Base-by-base conservation (phyloP, 2,888 invertebrate genomes). In the Parascotia fuliginaria region DNA sequence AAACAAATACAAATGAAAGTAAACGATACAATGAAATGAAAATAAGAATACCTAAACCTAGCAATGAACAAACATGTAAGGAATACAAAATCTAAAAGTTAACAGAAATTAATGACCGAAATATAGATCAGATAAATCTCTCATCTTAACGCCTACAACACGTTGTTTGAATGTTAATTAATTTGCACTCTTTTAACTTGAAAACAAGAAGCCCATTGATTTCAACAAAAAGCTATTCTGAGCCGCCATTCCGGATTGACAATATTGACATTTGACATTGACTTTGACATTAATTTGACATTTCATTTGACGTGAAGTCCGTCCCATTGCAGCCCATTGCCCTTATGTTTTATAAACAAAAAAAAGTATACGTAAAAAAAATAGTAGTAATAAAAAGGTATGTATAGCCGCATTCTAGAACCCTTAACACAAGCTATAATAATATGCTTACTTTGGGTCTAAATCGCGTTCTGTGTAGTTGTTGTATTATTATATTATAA, bases 81-180 rank as follows among this genome's bases (percentile, higher is more conserved):
- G 46, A 32, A 47, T 7, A 7, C 3, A 24, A 24, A 24, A 7
- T 1, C 1, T 7, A 24, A 7, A 42, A 60, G 31, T 12, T 42
- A 45, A 53, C 42, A 52, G 41, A 45, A 65, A 64, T 68, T 81
- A 81, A 85, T 85, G 88, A 89, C 89, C 88, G 74, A 84, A 80
- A 71, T 54, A 47, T 51, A 47, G 55, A 68, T 73, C 72, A 60
- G 61, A 46, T 45, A 57, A 57, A 60, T 72, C 65, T 69, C 63
- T 77, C 85, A 84, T 84, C 28, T 43, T 52, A 44, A 50, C 40
- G 44, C 42, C 59, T 54, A 55, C 19, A 48, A 41, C 44, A 44
- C 14, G 22, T 12, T 24, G 0, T 13, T 38, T 27, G 16, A 40
- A 37, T 27, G 16, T 36, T 32, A 3, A 41, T 54, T 57, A 24